phyloP scores from a whole-genome alignment of 2,888 invertebrate genomes.

The Drosophila kuntzei region DNA sequence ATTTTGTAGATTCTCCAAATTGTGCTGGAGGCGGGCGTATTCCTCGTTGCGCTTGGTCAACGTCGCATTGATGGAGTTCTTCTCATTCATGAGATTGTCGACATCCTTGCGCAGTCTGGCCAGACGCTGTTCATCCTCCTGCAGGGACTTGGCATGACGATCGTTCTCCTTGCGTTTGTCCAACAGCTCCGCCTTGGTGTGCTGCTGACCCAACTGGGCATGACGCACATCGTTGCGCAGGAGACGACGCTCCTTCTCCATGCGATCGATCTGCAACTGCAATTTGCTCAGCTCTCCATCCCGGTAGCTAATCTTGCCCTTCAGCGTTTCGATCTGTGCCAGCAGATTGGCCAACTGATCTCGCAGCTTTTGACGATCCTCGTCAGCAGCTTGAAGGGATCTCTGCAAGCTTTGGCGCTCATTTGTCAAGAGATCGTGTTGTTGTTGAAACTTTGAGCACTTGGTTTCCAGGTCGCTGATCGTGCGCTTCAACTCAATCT shows the following conservation, averaged over 20 bases:
- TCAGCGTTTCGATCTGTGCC: conserved; percentile 72
- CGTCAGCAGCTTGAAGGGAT: conserved; percentile 88
- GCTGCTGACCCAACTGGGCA: conserved; percentile 82
- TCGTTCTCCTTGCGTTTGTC: conserved; percentile 84
- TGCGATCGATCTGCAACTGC: conserved; percentile 88
- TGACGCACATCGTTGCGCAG: conserved; percentile 86
- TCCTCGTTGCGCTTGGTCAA: conserved; percentile 94
- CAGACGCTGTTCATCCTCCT: conserved; percentile 89
- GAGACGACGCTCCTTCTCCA: conserved; percentile 90
- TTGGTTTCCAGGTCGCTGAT: conserved; percentile 82
- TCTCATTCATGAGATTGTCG: conserved; percentile 90
- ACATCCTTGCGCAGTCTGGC: conserved; percentile 90
- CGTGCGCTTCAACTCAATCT: conserved; percentile 83
- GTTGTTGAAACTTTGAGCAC: conserved; percentile 86
- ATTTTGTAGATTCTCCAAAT: conserved; percentile 91
- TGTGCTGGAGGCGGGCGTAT: conserved; percentile 91
- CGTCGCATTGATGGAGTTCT: conserved; percentile 93
- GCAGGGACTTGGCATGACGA: conserved; percentile 89
- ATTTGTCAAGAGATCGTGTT: conserved; percentile 90
- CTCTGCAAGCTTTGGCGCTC: conserved; percentile 93
- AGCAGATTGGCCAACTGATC: conserved; percentile 89
- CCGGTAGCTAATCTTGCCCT: conserved; percentile 89
- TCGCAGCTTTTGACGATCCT: conserved; percentile 90
- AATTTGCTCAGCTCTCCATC: conserved; percentile 91
- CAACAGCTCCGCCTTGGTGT: conserved; percentile 83